These are phyloP conservation scores for Alces alces DNA, from an alignment of 2,113 vertebrate species.

Conservation along the genomic window DNA sequence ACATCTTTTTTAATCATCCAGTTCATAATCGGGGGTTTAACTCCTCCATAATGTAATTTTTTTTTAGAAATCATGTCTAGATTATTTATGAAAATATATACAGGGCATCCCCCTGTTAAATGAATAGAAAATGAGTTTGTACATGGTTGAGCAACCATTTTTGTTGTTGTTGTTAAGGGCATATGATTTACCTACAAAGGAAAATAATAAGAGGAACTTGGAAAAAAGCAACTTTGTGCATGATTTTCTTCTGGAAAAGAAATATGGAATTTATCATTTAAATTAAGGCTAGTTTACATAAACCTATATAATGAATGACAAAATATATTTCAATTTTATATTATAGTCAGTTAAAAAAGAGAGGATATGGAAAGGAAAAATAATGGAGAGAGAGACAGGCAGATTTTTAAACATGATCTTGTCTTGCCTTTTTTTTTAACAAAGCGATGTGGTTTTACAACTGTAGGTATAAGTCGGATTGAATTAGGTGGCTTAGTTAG, in stretches of 20 bases:
- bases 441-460: not conserved
- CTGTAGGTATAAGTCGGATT: not conserved
- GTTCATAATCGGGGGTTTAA: not conserved
- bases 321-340: not conserved
- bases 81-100: slow-evolving; percentile 2
- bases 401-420: not conserved
- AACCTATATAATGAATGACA: not conserved
- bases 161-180: not conserved
- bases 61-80: not conserved
- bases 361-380: not conserved
- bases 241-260: slow-evolving; percentile 7
- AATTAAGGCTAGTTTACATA: slow-evolving; percentile 24
- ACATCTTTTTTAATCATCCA: not conserved
- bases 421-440: not conserved
- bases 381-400: not conserved
- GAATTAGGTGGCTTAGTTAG: not conserved
- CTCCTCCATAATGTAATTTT: not conserved
- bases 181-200: not conserved
- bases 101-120: not conserved
- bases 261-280: not conserved
- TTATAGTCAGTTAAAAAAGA: not conserved
- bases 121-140: not conserved
- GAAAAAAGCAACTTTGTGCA: not conserved
- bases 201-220: not conserved
- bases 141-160: not conserved